phyloP scores from a whole-genome alignment of 53 echinoderm and acorn worm species.

The Holothuria leucospilota region DNA sequence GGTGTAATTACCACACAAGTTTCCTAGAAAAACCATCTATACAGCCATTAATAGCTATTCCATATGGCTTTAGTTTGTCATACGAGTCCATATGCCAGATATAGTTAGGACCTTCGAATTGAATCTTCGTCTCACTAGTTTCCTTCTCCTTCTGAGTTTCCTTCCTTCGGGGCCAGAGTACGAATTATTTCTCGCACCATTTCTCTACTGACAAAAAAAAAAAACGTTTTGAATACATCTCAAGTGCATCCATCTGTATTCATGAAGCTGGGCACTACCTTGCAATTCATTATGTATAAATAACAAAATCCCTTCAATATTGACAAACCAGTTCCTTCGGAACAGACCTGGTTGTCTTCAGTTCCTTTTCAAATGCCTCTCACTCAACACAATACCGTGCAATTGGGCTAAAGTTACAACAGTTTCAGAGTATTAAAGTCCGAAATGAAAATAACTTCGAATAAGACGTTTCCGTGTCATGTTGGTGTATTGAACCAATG shows the following conservation, averaged over 20 bases:
- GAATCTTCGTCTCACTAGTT: slow-evolving; percentile 20
- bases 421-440: slow-evolving; percentile 3
- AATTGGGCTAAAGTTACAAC: neutral
- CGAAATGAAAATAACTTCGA: neutral
- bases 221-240: slow-evolving; percentile 2
- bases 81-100: too few species aligned
- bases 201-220: slow-evolving; percentile 4
- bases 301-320: neutral
- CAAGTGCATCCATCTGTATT: slow-evolving; percentile 29
- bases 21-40: too few species aligned
- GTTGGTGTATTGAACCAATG: neutral
- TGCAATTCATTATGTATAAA: too few species aligned
- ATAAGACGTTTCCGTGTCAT: neutral
- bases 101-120: slow-evolving; percentile 51
- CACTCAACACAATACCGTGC: slow-evolving; percentile 2
- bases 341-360: neutral
- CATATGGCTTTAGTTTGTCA: too few species aligned
- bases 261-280: slow-evolving; percentile 15
- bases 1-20: too few species aligned
- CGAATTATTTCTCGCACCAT: slow-evolving; percentile 18
- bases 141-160: slow-evolving; percentile 1
- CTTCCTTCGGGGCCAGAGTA: slow-evolving; percentile 56
- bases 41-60: too few species aligned
- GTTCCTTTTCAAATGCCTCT: slow-evolving; percentile 8
- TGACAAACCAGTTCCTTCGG: neutral